Evolutionary conservation across 2,113 vertebrate genomes (phyloP).

Genomic region (Forbesichthys papilliferus): DNA sequence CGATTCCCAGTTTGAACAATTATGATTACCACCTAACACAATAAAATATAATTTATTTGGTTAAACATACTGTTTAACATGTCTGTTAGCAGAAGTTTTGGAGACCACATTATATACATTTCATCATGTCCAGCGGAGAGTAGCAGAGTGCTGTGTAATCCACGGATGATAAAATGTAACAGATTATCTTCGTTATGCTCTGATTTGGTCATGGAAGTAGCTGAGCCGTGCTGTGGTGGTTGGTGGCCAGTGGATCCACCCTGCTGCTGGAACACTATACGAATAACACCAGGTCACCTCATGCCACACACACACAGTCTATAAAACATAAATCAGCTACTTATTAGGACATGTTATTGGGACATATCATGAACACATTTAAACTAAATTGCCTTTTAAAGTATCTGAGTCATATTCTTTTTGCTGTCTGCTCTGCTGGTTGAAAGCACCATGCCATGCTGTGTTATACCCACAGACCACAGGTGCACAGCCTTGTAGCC

Average conservation of each 20-base stretch:
- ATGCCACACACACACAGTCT: constrained; percentile 31
- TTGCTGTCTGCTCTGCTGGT: constrained; percentile 8
- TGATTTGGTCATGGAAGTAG: constrained; percentile 53
- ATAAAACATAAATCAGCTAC: too few relatives aligned
- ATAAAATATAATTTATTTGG: constrained; percentile 32
- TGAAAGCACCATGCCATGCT: constrained; percentile 31
- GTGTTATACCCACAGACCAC: constrained; percentile 32
- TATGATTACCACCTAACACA: constrained; percentile 23
- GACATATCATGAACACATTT: not conserved
- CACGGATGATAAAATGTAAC: too few relatives aligned
- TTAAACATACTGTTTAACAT: constrained; percentile 24
- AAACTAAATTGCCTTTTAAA: constrained; percentile 31
- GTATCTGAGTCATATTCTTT: constrained; percentile 40
- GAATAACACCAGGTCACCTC: constrained; percentile 43
- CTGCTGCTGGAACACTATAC: constrained; percentile 31
- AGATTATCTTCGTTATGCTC: constrained; percentile 35
- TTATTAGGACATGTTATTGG: too few relatives aligned
- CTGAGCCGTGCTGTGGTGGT: constrained; percentile 42
- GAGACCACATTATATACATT: too few relatives aligned
- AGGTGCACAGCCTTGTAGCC: constrained; percentile 18
- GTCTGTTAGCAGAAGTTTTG: too few relatives aligned
- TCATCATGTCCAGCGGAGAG: too few relatives aligned
- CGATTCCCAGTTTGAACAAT: constrained; percentile 21
- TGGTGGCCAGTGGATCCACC: constrained; percentile 66
- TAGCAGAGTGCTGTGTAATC: too few relatives aligned